A percentile compares a stretch with the other conserved stretches of the same genome.
These are phyloP conservation scores for Habrosyne pyritoides DNA, from an alignment of 2,888 invertebrate genomes.

Conservation along the genomic window DNA sequence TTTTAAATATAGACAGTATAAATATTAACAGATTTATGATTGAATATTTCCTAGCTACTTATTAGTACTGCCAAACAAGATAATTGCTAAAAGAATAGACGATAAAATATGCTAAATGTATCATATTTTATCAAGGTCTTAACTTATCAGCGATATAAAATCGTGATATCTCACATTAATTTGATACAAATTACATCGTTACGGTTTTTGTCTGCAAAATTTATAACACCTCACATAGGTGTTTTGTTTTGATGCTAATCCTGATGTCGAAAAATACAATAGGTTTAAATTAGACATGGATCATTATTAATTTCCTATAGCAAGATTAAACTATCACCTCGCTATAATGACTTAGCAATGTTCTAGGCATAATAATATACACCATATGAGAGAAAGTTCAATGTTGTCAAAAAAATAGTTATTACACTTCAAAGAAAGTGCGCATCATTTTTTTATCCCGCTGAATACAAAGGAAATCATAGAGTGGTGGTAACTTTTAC, in stretches of 20 bases:
- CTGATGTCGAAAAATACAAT: not conserved
- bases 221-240: not conserved
- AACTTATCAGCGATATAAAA: not conserved
- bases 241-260: not conserved
- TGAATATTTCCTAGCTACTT: too few relatives aligned
- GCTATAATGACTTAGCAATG: not conserved
- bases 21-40: too few relatives aligned
- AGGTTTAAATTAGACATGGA: not conserved
- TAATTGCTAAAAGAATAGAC: too few relatives aligned
- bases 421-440: not conserved
- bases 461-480: slow-evolving; percentile 11
- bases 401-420: slow-evolving; percentile 1
- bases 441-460: slow-evolving; percentile 2
- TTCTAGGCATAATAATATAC: not conserved
- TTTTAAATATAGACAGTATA: not conserved
- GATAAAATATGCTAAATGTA: too few relatives aligned
- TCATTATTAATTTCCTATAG: not conserved
- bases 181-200: not conserved
- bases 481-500: slow-evolving; percentile 26
- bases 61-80: not conserved
- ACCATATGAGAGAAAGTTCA: not conserved
- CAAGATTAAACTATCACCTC: not conserved
- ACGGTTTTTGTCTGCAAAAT: not conserved
- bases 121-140: not conserved
- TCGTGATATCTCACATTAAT: not conserved